phyloP scores from a whole-genome alignment of 2,113 vertebrate species.

The Mastomys natalensis region DNA sequence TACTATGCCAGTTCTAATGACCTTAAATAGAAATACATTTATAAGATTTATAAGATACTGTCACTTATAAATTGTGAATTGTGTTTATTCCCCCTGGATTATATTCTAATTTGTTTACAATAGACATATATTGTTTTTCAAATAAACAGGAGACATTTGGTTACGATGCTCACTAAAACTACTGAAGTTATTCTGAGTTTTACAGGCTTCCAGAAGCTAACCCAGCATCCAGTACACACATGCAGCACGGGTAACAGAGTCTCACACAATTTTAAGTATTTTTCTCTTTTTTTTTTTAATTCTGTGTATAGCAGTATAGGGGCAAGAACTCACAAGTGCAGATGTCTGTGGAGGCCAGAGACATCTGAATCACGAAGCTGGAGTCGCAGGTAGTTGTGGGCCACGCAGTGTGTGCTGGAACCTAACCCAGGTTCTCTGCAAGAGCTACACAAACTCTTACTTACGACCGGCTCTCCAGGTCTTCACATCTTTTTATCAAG shows the following conservation, averaged over 20 bases:
- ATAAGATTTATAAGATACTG: not conserved
- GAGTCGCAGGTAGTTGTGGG: not conserved
- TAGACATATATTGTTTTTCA: not conserved
- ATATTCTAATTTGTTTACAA: not conserved
- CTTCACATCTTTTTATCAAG: not conserved
- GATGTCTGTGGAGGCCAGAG: not conserved
- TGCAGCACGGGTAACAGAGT: not conserved
- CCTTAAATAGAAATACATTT: not conserved
- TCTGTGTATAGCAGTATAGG: not conserved
- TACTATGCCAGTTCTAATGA: not conserved
- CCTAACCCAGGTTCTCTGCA: not conserved
- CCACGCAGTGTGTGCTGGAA: not conserved
- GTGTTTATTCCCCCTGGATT: not conserved
- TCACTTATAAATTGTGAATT: not conserved
- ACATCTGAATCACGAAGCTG: not conserved
- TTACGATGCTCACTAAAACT: not conserved
- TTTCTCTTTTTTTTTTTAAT: not conserved
- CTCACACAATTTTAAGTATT: not conserved
- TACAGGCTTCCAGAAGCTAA: conserved; percentile 8
- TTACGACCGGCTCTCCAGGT: not conserved
- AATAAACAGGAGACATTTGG: not conserved
- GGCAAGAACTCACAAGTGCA: not conserved
- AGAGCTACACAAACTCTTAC: not conserved
- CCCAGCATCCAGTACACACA: not conserved
- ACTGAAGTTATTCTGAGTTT: conserved; percentile 20